These are phyloP conservation scores for Deilephila porcellus DNA, from an alignment of 2,888 invertebrate species.

Conservation along the genomic window DNA sequence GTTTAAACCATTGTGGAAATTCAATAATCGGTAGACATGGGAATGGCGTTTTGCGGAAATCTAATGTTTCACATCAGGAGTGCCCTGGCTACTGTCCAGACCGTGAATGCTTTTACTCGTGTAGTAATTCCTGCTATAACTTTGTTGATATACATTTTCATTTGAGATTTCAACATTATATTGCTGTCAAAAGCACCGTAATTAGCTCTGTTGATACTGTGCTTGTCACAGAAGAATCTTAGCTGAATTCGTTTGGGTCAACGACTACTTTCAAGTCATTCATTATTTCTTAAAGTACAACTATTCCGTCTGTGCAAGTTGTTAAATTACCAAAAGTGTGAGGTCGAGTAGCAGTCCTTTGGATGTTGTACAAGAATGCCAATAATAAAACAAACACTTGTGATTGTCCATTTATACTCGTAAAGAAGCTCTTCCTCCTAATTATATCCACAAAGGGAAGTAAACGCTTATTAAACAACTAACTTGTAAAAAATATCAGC, in stretches of 20 bases:
- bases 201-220: not conserved
- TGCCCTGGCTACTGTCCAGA: constrained; percentile 12
- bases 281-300: not conserved
- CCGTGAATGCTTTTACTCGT: constrained; percentile 1
- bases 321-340: not conserved
- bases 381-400: not conserved
- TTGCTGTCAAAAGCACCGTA: not conserved
- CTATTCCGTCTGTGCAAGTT: not conserved
- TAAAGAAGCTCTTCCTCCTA: too few species aligned
- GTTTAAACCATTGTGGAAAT: not conserved
- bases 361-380: not conserved
- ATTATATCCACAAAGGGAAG: too few species aligned
- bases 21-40: not conserved
- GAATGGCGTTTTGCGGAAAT: not conserved
- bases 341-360: not conserved
- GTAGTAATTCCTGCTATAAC: not conserved
- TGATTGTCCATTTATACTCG: not conserved
- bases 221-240: not conserved
- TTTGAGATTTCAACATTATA: not conserved
- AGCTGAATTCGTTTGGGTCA: not conserved
- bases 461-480: not conserved
- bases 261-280: not conserved
- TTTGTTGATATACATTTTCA: not conserved
- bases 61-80: not conserved
- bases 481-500: not conserved